phyloP scores from a whole-genome alignment of 2,113 vertebrate species.

The Neofelis nebulosa region DNA sequence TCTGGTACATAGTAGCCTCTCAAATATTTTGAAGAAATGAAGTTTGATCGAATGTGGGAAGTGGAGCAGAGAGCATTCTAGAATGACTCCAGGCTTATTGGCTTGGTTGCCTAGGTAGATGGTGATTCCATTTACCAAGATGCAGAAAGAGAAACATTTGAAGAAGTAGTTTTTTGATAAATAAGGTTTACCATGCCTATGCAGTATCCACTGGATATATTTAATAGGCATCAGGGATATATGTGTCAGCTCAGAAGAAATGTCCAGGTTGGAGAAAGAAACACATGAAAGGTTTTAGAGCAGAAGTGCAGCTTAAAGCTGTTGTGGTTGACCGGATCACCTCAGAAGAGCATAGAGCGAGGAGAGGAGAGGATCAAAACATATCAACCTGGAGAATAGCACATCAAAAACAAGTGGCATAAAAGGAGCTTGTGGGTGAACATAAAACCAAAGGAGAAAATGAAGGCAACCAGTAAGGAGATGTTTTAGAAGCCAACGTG shows the following conservation, averaged over 20 bases:
- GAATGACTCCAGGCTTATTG: neutral
- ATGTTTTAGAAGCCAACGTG: neutral
- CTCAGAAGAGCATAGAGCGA: neutral
- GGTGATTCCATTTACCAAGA: neutral
- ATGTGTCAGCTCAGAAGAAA: neutral
- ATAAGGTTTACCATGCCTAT: neutral
- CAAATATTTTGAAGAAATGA: neutral
- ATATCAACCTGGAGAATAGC: neutral
- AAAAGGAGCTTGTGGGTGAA: neutral
- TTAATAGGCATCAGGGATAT: neutral
- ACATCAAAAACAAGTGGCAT: neutral
- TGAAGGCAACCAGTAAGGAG: neutral
- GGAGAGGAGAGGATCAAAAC: neutral
- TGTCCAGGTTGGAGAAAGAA: neutral
- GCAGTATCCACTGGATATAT: rapidly evolving
- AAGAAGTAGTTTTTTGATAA: neutral
- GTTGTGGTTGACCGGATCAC: neutral
- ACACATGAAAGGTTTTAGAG: neutral
- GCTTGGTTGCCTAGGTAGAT: neutral
- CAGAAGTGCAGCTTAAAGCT: neutral
- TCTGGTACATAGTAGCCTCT: neutral
- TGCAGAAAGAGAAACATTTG: neutral
- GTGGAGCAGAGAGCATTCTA: neutral
- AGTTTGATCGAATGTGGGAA: neutral
- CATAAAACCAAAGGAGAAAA: neutral